These are phyloP conservation scores for Crossoptilon crossoptilon DNA, from an alignment of 2,797 vertebrate species.

Conservation along the genomic window DNA sequence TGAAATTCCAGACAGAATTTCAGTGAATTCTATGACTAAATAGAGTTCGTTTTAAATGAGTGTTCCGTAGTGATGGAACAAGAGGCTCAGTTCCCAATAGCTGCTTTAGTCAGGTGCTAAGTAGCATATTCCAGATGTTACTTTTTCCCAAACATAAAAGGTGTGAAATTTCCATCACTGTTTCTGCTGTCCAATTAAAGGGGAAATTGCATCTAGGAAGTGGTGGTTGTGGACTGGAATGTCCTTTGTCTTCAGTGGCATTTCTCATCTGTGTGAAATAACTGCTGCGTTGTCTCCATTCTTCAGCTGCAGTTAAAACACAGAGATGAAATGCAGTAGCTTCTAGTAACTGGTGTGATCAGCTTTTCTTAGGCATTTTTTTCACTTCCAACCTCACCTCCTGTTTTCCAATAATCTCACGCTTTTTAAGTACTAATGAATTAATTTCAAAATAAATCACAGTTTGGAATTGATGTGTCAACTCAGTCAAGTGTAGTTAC, in stretches of 20 bases:
- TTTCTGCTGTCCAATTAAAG: background rate
- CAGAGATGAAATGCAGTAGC: background rate
- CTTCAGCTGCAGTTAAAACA: background rate
- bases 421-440: background rate
- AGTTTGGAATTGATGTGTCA: background rate
- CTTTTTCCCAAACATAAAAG: background rate
- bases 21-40: background rate
- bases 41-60: conserved; percentile 1
- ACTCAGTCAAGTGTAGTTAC: background rate
- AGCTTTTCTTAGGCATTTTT: background rate
- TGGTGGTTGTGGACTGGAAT: background rate
- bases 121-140: background rate
- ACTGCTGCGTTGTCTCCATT: background rate
- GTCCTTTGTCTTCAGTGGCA: background rate
- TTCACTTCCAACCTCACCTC: background rate
- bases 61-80: background rate
- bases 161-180: background rate
- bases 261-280: background rate
- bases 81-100: background rate
- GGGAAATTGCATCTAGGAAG: background rate
- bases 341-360: background rate
- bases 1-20: conserved; percentile 7
- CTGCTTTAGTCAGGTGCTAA: background rate
- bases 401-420: background rate
- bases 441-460: background rate